Base-by-base conservation (phyloP, 2,113 vertebrate genomes). In the Chaetodon trifascialis region DNA sequence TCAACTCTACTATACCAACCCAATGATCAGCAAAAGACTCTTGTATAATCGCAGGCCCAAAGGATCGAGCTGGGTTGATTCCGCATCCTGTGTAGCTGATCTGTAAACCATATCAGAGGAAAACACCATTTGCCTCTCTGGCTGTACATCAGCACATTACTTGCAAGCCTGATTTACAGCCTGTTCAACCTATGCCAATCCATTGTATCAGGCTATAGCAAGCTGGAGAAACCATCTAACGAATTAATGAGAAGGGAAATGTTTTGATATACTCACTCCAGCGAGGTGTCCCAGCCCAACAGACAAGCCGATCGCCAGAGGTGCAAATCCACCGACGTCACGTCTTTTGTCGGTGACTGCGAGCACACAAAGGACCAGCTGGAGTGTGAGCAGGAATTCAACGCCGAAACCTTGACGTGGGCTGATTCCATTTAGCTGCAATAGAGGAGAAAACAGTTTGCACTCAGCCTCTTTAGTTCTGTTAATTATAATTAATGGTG, bases 1-100 rank as follows among this genome's bases (percentile, higher is more conserved):
- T 25, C 19, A 69, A n/a, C 46, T 46, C 19, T 4, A 11, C 14
- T 36, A 14, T 55, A 79, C 70, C 23, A 58, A 97, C 96, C 96
- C 96, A 97, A 66, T 97, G 97, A 67, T 97, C 79, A 16, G 80
- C 84, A 83, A 97, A 98, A 66, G 94, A 89, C 40, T 86, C 76
- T 1, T 90, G 86, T 42, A 97, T 89, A 59, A 97, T 59, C 0
- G 97, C 96, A 0, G 96, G 96, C 44, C 96, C 97, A 0, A 97
- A 96, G 19, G 97, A 97, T 34, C 94, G 91, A 34, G 97, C 96
- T 0, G 97, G 96, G 86, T 97, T 98, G 44, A 97, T 96, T 1
- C 96, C 91, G 7, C 96, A 97, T 46, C 97, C 97, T 0, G 97
- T 97, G 86, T 96, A 97, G 84, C 96, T 96, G 0, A 97, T 96